phyloP scores from a whole-genome alignment of 35 echinoderm and acorn worm genomes.

The Ophioderma brevispina region DNA sequence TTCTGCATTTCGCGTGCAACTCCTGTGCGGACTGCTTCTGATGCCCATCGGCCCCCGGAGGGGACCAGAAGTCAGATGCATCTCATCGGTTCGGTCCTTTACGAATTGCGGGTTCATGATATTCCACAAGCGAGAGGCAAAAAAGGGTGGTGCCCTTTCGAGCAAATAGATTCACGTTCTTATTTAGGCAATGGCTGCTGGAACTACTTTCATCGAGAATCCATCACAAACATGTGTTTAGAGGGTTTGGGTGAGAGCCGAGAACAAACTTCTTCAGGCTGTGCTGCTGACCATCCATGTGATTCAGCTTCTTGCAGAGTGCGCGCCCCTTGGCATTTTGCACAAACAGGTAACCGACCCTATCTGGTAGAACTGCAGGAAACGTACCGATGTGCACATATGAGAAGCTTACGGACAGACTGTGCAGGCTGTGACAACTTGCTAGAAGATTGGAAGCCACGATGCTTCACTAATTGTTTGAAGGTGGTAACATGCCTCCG shows the following conservation, averaged over 20 bases:
- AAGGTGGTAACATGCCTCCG: no score
- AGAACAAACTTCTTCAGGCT: conserved; percentile 19
- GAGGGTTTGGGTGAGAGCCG: not conserved
- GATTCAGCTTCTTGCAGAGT: conserved; percentile 2
- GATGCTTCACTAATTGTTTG: no score
- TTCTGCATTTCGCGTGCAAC: conserved; percentile 7
- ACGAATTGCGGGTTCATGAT: no score
- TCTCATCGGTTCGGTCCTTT: not conserved
- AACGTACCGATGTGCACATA: not conserved
- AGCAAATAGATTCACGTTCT: conserved; percentile 35
- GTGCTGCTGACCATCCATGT: conserved; percentile 23
- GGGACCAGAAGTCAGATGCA: conserved; percentile 20
- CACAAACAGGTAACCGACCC: conserved; percentile 43
- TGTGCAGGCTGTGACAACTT: no score
- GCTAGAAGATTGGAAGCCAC: no score
- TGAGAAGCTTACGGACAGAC: no score
- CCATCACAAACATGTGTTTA: not conserved
- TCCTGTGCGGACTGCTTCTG: conserved; percentile 9
- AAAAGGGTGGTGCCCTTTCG: no score
- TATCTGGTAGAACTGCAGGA: not conserved
- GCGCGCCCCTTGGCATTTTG: conserved; percentile 31
- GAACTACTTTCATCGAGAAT: not conserved
- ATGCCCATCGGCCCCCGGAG: conserved; percentile 36
- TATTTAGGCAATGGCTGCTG: conserved; percentile 1
- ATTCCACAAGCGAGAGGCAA: no score